Evolutionary conservation across 2,113 vertebrate genomes (phyloP).

Genomic region (Corythornis vintsioides): DNA sequence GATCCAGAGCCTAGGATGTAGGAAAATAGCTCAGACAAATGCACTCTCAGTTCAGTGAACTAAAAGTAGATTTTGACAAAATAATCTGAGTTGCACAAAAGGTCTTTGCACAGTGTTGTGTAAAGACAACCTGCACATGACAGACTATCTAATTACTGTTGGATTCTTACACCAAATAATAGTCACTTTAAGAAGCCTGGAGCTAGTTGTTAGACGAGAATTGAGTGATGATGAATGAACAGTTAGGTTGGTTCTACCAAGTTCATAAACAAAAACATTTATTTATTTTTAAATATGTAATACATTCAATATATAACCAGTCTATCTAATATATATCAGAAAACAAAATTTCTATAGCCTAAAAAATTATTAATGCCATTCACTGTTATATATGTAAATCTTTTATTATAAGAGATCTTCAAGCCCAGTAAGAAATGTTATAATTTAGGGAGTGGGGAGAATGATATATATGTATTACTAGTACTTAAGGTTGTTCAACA

Average conservation of each 20-base stretch:
- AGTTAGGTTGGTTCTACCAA: background rate
- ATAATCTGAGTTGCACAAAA: background rate
- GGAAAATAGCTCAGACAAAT: constrained; percentile 33
- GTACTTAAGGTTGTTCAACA: background rate
- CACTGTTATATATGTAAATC: background rate
- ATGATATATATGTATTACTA: background rate
- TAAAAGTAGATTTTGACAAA: constrained; percentile 33
- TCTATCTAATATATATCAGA: background rate
- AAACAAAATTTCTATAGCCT: background rate
- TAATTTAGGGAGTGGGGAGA: background rate
- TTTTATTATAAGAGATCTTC: background rate
- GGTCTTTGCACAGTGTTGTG: constrained; percentile 6
- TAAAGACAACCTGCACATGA: background rate
- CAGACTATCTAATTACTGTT: constrained; percentile 12
- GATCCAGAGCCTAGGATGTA: background rate
- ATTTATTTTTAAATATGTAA: background rate
- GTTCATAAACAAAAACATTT: background rate
- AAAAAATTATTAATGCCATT: background rate
- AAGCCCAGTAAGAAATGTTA: background rate
- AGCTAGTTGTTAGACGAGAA: constrained; percentile 36
- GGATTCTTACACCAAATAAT: constrained; percentile 33
- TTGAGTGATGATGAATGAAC: background rate
- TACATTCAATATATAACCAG: background rate
- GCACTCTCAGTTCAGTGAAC: constrained; percentile 45
- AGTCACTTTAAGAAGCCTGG: constrained; percentile 27